These are phyloP conservation scores for Spinus olivaceus DNA, from an alignment of 2,797 vertebrate genomes.

Conservation along the genomic window DNA sequence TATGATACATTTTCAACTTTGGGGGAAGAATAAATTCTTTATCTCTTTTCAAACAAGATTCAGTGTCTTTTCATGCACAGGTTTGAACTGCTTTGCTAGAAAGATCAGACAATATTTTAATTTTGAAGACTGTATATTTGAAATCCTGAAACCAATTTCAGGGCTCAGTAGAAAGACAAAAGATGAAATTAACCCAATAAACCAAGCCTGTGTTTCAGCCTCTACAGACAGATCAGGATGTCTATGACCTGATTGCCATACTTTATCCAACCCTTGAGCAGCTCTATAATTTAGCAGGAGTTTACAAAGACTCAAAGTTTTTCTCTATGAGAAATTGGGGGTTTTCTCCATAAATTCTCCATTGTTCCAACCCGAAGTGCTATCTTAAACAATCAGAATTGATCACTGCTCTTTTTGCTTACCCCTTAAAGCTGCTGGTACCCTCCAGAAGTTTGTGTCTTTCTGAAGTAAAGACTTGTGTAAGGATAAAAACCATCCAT, in stretches of 20 bases:
- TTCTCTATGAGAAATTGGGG: rapidly evolving
- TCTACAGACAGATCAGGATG: background rate
- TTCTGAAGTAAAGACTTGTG: background rate
- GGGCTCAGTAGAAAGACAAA: background rate
- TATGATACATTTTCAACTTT: background rate
- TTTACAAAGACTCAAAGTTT: background rate
- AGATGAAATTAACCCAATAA: background rate
- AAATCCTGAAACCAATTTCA: background rate
- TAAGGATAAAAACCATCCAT: background rate
- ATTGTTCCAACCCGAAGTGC: background rate
- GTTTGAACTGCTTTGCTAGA: background rate
- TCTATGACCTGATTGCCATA: too few species aligned
- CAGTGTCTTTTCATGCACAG: background rate
- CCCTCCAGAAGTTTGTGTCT: background rate
- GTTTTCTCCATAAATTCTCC: background rate
- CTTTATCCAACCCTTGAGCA: background rate
- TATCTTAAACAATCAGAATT: background rate
- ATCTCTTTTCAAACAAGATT: background rate
- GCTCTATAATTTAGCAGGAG: background rate
- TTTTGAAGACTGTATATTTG: background rate
- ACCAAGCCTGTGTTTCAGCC: background rate
- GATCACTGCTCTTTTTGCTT: background rate
- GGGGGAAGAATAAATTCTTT: background rate
- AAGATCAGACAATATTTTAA: background rate
- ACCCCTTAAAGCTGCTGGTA: background rate